phyloP scores from a whole-genome alignment of 2,797 vertebrate genomes.

The Erpetoichthys calabaricus region DNA sequence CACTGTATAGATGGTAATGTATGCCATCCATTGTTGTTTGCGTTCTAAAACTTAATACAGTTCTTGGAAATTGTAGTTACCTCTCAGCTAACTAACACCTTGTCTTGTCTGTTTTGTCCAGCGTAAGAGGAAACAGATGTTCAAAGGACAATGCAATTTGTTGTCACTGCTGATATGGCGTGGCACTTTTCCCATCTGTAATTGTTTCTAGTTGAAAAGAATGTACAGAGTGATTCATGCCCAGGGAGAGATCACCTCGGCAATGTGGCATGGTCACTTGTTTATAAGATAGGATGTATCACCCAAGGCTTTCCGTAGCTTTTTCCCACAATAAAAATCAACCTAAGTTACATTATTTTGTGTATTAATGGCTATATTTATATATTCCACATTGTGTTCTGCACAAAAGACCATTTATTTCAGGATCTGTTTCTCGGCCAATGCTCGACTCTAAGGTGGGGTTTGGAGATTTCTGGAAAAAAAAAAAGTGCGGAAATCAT shows the following conservation, averaged over 20 bases:
- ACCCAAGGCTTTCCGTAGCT: slow-evolving; percentile 27
- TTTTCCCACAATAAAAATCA: slow-evolving; percentile 38
- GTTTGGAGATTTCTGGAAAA: too few relatives aligned
- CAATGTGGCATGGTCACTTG: slow-evolving; percentile 37
- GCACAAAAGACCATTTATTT: too few relatives aligned
- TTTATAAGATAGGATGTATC: slow-evolving; percentile 37
- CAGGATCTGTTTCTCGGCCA: too few relatives aligned
- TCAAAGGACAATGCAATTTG: slow-evolving; percentile 46
- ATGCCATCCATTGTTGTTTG: too few relatives aligned
- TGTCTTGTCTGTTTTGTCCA: slow-evolving; percentile 32
- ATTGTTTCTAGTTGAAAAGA: slow-evolving; percentile 49
- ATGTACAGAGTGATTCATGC: slow-evolving; percentile 52
- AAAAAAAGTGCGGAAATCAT: too few relatives aligned
- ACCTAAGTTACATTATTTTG: slow-evolving; percentile 26
- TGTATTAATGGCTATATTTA: too few relatives aligned
- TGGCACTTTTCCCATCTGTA: slow-evolving; percentile 48
- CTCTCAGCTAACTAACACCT: slow-evolving; percentile 23
- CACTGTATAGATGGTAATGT: too few relatives aligned
- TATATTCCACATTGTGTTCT: too few relatives aligned
- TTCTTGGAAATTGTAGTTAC: slow-evolving; percentile 5
- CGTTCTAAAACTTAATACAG: too few relatives aligned
- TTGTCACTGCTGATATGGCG: slow-evolving; percentile 47
- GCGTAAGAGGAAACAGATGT: slow-evolving; percentile 64
- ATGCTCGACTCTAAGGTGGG: too few relatives aligned
- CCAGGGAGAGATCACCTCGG: slow-evolving; percentile 30